These are phyloP conservation scores for Hypotaenidia okinawae DNA, from an alignment of 2,797 vertebrate genomes.

Conservation along the genomic window DNA sequence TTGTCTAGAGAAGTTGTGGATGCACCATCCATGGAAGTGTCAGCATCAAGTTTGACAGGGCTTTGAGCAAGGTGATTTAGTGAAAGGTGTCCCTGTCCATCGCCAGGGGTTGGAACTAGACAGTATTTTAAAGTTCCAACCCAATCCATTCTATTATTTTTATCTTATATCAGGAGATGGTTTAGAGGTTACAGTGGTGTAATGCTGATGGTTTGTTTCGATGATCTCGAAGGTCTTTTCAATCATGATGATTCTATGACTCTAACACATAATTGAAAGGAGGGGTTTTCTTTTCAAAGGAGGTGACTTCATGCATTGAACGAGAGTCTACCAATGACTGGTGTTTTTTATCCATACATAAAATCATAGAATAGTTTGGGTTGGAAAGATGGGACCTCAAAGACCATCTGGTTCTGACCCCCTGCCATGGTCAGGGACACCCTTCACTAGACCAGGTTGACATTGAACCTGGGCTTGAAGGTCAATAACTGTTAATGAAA, in stretches of 20 bases:
- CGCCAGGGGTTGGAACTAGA: background rate
- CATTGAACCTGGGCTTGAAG: too few species aligned
- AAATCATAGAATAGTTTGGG: too few species aligned
- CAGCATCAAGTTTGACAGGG: background rate
- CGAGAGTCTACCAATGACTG: background rate
- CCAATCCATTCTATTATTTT: background rate
- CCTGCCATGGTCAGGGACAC: too few species aligned
- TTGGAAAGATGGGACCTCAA: too few species aligned
- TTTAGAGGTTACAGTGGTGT: too few species aligned
- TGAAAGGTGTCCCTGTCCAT: background rate
- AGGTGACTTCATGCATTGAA: background rate
- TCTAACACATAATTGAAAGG: background rate
- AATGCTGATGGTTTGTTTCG: too few species aligned
- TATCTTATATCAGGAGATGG: too few species aligned
- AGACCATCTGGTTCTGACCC: too few species aligned
- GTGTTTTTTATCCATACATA: background rate
- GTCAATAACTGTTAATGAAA: background rate
- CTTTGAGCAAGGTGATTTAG: background rate
- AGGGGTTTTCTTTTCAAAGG: accelerated
- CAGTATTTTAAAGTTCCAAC: background rate
- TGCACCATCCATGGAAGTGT: background rate
- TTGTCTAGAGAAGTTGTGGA: background rate
- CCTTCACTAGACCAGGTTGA: too few species aligned
- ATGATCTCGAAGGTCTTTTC: too few species aligned
- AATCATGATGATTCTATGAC: background rate